phyloP scores from a whole-genome alignment of 2,113 vertebrate genomes.

The Diadophis punctatus region DNA sequence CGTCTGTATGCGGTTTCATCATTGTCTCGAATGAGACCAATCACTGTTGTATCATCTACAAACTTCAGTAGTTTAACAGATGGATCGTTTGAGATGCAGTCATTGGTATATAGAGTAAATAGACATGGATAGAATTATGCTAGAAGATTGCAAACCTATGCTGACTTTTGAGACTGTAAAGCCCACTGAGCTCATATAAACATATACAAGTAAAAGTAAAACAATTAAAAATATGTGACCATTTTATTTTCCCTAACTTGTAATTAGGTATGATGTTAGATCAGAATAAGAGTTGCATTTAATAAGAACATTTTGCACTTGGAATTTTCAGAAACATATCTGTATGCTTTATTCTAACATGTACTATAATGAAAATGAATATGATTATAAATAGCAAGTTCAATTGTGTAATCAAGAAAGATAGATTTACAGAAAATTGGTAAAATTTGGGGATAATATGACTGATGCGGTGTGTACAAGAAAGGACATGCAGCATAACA shows the following conservation, averaged over 20 bases:
- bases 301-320: conserved; percentile 16
- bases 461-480: not conserved
- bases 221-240: not conserved
- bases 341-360: not conserved
- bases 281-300: conserved; percentile 9
- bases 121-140: not conserved
- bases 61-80: too few species aligned
- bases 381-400: not conserved
- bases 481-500: not conserved
- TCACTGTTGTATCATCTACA: too few species aligned
- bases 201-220: conserved; percentile 30
- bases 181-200: not conserved
- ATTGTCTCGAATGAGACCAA: too few species aligned
- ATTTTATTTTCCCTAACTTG: not conserved
- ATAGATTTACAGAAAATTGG: not conserved
- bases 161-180: not conserved
- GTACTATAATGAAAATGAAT: too few species aligned
- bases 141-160: not conserved
- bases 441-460: not conserved
- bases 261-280: not conserved
- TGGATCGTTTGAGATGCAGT: too few species aligned
- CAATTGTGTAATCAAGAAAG: not conserved
- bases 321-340: not conserved
- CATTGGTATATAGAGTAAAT: too few species aligned
- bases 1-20: too few species aligned